Percentiles rank a stretch among this genome's conserved stretches.
Evolutionary conservation across 53 echinoderm and acorn worm species (phyloP).

Genomic region (Crossaster papposus): DNA sequence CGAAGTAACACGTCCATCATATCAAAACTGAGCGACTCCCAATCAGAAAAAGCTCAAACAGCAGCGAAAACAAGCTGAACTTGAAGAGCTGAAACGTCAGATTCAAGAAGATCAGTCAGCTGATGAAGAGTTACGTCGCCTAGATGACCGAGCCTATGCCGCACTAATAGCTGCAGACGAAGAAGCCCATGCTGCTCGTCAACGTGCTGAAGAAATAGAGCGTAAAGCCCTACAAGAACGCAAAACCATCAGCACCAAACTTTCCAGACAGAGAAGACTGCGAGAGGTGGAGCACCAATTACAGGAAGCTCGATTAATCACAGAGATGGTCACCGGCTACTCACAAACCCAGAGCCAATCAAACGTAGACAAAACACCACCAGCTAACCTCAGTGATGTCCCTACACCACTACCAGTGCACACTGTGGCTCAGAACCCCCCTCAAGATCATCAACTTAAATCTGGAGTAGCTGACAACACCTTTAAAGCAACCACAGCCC

Average conservation of each 20-base stretch:
- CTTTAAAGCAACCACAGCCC: neutral
- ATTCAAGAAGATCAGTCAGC: neutral
- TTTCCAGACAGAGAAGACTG: neutral
- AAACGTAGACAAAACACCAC: too few species aligned
- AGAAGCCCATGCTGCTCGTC: neutral
- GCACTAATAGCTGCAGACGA: neutral
- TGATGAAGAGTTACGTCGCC: neutral
- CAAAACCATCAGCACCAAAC: neutral
- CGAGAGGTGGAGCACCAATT: neutral
- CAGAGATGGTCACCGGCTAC: neutral
- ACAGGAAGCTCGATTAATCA: neutral
- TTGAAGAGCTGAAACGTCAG: constrained; percentile 4
- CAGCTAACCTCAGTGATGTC: neutral
- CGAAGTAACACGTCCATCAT: too few species aligned
- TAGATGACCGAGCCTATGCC: neutral
- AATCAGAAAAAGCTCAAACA: too few species aligned
- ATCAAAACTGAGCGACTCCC: too few species aligned
- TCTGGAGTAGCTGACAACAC: neutral
- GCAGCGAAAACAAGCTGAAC: too few species aligned
- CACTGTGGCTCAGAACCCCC: too few species aligned
- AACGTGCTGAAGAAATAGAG: neutral
- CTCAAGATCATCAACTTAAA: neutral
- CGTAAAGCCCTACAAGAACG: neutral
- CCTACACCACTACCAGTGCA: neutral
- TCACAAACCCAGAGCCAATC: too few species aligned